These are phyloP conservation scores for Oncorhynchus kisutch DNA, from an alignment of 2,113 vertebrate genomes.

Conservation along the genomic window DNA sequence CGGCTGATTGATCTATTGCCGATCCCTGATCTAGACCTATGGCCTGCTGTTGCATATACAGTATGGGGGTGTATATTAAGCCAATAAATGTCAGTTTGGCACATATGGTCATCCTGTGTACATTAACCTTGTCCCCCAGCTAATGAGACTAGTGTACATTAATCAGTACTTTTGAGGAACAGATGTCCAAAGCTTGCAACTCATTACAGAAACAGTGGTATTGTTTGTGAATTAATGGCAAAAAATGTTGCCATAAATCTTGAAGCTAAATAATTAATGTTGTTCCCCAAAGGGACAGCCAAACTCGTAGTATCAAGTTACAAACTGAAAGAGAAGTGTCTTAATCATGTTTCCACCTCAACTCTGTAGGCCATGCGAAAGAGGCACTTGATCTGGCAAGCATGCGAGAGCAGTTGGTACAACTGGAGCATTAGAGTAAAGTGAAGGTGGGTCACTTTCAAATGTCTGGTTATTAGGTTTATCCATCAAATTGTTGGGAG, in stretches of 20 bases:
- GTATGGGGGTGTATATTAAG: not conserved
- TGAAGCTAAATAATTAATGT: no score
- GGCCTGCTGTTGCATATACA: not conserved
- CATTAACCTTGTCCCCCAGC: not conserved
- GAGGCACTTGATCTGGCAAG: constrained; percentile 87
- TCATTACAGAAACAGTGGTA: no score
- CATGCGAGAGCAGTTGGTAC: constrained; percentile 90
- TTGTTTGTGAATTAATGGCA: no score
- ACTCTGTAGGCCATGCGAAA: constrained; percentile 84
- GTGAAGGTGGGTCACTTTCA: constrained; percentile 78
- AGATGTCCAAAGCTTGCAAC: not conserved
- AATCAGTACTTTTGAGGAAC: not conserved
- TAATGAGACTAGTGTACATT: not conserved
- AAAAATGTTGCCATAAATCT: no score
- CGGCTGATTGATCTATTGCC: no score
- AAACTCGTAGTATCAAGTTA: no score
- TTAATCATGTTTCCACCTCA: not conserved
- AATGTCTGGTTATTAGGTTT: no score
- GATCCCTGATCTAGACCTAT: not conserved
- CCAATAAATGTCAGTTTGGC: not conserved
- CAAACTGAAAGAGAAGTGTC: not conserved
- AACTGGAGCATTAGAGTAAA: constrained; percentile 88
- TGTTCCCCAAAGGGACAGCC: no score
- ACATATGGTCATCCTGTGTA: not conserved
- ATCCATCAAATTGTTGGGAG: no score